Percentiles rank a stretch among this genome's conserved stretches.
phyloP scores from a whole-genome alignment of 2,888 invertebrate species.

The Bellardia bayeri region DNA sequence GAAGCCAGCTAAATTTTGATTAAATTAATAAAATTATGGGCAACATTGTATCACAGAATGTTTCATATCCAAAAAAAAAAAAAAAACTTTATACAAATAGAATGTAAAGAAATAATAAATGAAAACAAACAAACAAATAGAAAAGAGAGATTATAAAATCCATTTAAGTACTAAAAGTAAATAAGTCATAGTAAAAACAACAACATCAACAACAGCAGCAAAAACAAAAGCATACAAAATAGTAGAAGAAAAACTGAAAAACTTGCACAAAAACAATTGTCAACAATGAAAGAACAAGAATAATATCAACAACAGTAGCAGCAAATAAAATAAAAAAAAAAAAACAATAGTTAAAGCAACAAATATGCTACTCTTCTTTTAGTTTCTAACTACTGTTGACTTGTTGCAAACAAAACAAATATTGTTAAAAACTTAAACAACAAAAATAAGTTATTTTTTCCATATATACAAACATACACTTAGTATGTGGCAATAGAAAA shows the following conservation, averaged over 20 bases:
- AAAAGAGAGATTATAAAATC: slow-evolving; percentile 67
- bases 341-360: slow-evolving; percentile 58
- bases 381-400: slow-evolving; percentile 70
- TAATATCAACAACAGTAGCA: slow-evolving; percentile 28
- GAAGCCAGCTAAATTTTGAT: slow-evolving; percentile 19
- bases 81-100: slow-evolving; percentile 19
- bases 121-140: slow-evolving; percentile 36
- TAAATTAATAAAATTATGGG: slow-evolving; percentile 62
- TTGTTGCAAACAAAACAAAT: slow-evolving; percentile 73
- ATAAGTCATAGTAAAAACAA: slow-evolving; percentile 57
- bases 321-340: slow-evolving; percentile 24
- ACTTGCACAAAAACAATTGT: slow-evolving; percentile 69
- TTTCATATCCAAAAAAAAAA: not conserved
- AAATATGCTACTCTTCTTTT: slow-evolving; percentile 63
- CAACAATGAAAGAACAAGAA: slow-evolving; percentile 65
- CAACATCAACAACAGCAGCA: not conserved
- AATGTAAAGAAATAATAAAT: not conserved
- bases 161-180: slow-evolving; percentile 68
- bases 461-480: not conserved
- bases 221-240: slow-evolving; percentile 1
- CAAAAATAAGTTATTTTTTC: slow-evolving; percentile 7
- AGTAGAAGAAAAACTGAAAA: slow-evolving; percentile 3
- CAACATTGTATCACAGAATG: slow-evolving; percentile 31
- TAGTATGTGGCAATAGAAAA: not conserved
- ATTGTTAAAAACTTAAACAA: slow-evolving; percentile 67